These are phyloP conservation scores for Hirundichthys speculiger DNA, from an alignment of 2,113 vertebrate species.

Conservation along the genomic window DNA sequence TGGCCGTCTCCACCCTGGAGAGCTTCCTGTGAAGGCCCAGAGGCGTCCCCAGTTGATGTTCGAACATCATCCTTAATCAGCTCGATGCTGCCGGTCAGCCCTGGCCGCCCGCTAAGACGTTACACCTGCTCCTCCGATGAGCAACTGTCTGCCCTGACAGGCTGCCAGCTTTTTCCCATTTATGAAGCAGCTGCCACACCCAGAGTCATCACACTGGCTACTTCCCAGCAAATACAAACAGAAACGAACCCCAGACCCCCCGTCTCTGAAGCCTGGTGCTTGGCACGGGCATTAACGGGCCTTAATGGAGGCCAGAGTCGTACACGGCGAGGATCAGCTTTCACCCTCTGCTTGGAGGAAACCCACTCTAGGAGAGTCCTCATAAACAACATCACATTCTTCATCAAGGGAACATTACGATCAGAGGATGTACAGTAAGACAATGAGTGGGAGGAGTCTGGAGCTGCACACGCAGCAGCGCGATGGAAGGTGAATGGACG, in stretches of 20 bases:
- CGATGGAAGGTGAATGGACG: constrained; percentile 30
- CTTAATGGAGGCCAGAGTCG: constrained; percentile 66
- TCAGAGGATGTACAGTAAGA: constrained; percentile 52
- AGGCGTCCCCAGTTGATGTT: constrained; percentile 59
- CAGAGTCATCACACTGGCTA: constrained; percentile 63
- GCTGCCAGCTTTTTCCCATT: constrained; percentile 34
- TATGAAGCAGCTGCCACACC: constrained; percentile 62
- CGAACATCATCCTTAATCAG: constrained; percentile 60
- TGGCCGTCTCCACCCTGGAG: constrained; percentile 86
- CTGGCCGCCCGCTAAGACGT: not conserved
- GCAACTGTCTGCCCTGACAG: constrained; percentile 25
- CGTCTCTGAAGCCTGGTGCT: constrained; percentile 53
- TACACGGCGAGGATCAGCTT: constrained; percentile 44
- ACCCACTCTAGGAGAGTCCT: constrained; percentile 20
- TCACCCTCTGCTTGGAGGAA: constrained; percentile 33
- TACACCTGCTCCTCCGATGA: constrained; percentile 20
- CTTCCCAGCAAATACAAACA: constrained; percentile 65
- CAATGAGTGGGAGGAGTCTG: constrained; percentile 41
- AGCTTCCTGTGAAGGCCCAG: constrained; percentile 81
- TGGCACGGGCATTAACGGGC: constrained; percentile 44
- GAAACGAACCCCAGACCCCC: constrained; percentile 52
- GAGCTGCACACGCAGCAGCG: constrained; percentile 12
- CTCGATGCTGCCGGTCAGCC: not conserved
- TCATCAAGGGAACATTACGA: constrained; percentile 33
- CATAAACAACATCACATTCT: constrained; percentile 23